Evolutionary conservation across 2,113 vertebrate genomes (phyloP), one percentile per base, ranked within the genome.

Genomic region (Perca flavescens): DNA sequence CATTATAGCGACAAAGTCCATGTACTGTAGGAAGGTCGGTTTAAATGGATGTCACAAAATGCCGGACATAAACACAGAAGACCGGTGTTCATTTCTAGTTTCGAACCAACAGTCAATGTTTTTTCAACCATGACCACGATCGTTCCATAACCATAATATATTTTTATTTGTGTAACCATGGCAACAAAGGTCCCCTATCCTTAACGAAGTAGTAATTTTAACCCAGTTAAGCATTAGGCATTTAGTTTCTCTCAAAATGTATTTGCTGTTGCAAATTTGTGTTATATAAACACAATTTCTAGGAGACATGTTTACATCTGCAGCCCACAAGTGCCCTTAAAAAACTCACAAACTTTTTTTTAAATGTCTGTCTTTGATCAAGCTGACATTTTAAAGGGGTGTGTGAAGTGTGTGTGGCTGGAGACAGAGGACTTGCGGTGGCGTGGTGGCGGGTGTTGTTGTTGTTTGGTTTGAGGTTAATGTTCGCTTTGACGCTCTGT

Each of bases 381-480:
- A 28, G 56, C 46, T 82, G 86, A 86, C 73, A 84, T 75, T 86
- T 86, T 54, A 87, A 87, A 84, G 52, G 56, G 21, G 58, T 40
- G 53, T 74, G 74, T 85, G 57, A 79, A 77, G 61, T 36, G 75
- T 79, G 84, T 92, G 88, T 81, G 84, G 83, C 78, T 83, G 82
- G 69, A 87, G 85, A 88, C 78, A 74, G 53, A 74, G 64, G 31
- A 61, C 61, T 87, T 79, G 73, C 6, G 67, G 83, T 66, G 69
- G 74, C 34, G 22, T 74, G 75, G 80, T 74, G 82, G 79, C 76
- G 77, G 65, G 31, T 86, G 82, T 80, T 87, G 79, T 86, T 90
- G 79, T 91, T 86, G 52, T 87, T 90, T 79, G 86, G 67, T 86
- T 87, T 85, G 71, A 82, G 82, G 81, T 83, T 80, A 75, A 88